Conservation (phyloP, 1,140 invertebrate genomes). For the Nebria ingens region DNA sequence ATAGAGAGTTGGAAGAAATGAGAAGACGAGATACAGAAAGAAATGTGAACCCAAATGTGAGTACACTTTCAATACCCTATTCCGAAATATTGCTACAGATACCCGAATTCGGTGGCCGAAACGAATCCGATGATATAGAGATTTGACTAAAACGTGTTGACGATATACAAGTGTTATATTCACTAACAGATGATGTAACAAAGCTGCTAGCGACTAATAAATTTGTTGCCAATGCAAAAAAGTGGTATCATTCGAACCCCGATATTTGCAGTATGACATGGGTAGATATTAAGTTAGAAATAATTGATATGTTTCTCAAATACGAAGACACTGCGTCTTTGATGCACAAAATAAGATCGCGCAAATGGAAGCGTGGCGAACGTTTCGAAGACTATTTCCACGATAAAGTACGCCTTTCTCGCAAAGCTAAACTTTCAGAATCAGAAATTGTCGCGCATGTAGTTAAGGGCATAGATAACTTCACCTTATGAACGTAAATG, state of each 20-base stretch:
- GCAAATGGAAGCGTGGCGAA: background rate
- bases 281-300: background rate
- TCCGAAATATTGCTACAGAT: background rate
- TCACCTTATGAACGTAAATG: background rate
- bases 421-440: background rate
- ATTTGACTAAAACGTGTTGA: background rate
- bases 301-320: background rate
- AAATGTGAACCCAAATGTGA: background rate
- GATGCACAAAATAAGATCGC: background rate
- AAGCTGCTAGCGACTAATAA: background rate
- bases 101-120: background rate
- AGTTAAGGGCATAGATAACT: background rate
- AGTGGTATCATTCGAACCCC: background rate
- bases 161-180: background rate
- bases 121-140: background rate
- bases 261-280: background rate
- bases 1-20: background rate
- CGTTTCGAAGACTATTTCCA: background rate
- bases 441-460: background rate
- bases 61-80: background rate
- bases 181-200: background rate
- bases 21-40: background rate
- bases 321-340: background rate
- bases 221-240: background rate
- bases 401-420: background rate